Evolutionary conservation across 2,888 invertebrate species (phyloP).

Genomic region (Teleiodes luculella): DNA sequence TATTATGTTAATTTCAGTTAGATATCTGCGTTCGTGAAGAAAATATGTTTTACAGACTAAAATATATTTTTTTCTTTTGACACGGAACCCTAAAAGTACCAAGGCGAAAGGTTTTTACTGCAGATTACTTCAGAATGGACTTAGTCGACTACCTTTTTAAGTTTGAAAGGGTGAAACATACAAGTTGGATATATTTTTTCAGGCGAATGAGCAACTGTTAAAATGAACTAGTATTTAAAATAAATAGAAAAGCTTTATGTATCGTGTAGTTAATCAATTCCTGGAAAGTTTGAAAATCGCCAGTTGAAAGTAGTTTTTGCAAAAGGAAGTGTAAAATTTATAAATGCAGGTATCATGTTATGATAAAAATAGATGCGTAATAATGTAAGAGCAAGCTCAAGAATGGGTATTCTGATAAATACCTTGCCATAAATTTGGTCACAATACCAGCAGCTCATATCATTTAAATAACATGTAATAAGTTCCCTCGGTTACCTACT

Average conservation of each 20-base stretch:
- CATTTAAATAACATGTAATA: not conserved
- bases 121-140: constrained; percentile 38
- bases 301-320: too few relatives aligned
- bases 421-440: not conserved
- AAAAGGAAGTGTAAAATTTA: not conserved
- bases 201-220: not conserved
- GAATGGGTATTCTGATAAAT: not conserved
- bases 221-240: too few relatives aligned
- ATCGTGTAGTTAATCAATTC: too few relatives aligned
- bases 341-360: too few relatives aligned
- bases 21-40: too few relatives aligned
- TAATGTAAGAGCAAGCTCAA: not conserved
- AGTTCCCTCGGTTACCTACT: not conserved
- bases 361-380: too few relatives aligned
- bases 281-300: too few relatives aligned
- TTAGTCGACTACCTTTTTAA: constrained; percentile 30
- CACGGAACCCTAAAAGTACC: too few relatives aligned
- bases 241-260: too few relatives aligned
- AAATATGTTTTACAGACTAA: too few relatives aligned
- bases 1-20: too few relatives aligned
- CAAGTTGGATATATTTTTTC: constrained; percentile 32
- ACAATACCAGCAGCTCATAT: not conserved
- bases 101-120: constrained; percentile 37
- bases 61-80: too few relatives aligned
- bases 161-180: constrained; percentile 36